Evolutionary conservation across 2,797 vertebrate genomes (phyloP), one percentile per base, ranked within the genome.

Genomic region (Helostoma temminkii): DNA sequence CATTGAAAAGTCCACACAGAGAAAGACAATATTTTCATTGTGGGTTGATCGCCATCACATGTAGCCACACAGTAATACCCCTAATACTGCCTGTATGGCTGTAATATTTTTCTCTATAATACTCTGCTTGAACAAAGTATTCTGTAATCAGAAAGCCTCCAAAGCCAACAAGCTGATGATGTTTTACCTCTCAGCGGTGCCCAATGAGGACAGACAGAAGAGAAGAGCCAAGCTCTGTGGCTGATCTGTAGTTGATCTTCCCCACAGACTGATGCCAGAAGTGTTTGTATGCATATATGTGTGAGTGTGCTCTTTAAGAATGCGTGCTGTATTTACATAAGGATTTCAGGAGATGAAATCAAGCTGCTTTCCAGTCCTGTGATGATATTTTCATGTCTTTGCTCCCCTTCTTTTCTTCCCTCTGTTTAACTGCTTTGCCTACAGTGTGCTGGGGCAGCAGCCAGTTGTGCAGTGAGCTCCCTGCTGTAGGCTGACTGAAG

Each of bases 301-400:
- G 50, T 43, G 37, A 54, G 36, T 9, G 5, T 12, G 26, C 39
- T 49, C 47, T 71, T 56, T 62, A 54, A 67, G 66, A 74, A 74
- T 71, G 78, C 47, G 78, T 61, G 18, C 57, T 47, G 48, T 89
- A 79, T 93, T 92, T 91, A 87, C 81, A 68, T 73, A 53, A 71
- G 80, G 64, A 82, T 59, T 74, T 76, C 53, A 50, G 65, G 64
- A 82, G 70, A 60, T 71, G 57, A 83, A 83, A 73, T 81, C 71
- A 82, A 81, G 76, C 84, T 76, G 74, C 72, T 81, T 68, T 75
- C 61, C 84, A 69, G 60, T 55, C 54, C 62, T 81, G 81, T 86
- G 77, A 81, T 86, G 78, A 80, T 90, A 81, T 88, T 88, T 90
- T 83, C 80, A 84, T 70, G 70, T 84, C 71, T 67, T 52, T 67